Evolutionary conservation across 2,113 vertebrate species (phyloP).

Genomic region (Scolopax mira): DNA sequence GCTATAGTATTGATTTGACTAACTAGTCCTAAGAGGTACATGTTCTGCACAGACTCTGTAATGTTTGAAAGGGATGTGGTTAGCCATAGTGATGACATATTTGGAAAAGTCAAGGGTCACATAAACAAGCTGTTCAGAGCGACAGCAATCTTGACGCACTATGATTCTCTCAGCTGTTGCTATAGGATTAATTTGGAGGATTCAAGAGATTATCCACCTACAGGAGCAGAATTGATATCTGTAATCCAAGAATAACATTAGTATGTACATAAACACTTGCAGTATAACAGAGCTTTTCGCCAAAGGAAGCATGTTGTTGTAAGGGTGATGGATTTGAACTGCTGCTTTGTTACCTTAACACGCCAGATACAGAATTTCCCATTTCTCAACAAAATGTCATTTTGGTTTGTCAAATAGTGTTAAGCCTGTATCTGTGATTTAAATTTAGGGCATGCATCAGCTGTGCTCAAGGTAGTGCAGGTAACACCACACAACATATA

Average conservation of each 20-base stretch:
- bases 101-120: not conserved
- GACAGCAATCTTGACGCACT: not conserved
- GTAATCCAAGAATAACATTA: slow-evolving; percentile 3
- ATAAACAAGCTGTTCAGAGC: not conserved
- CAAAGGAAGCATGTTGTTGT: not conserved
- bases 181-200: not conserved
- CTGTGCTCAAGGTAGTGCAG: not conserved
- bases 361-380: not conserved
- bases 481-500: not conserved
- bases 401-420: not conserved
- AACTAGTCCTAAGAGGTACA: not conserved
- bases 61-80: not conserved
- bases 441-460: not conserved
- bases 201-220: slow-evolving; percentile 10
- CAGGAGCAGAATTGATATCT: not conserved
- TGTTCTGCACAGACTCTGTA: not conserved
- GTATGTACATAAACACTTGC: not conserved
- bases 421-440: not conserved
- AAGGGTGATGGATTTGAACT: not conserved
- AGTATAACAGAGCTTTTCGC: not conserved
- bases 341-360: not conserved
- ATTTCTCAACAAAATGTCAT: not conserved
- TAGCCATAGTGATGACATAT: not conserved
- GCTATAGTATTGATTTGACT: not conserved
- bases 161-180: not conserved